Evolutionary conservation across 2,888 invertebrate genomes (phyloP).

Genomic region (Hydriomena furcata): DNA sequence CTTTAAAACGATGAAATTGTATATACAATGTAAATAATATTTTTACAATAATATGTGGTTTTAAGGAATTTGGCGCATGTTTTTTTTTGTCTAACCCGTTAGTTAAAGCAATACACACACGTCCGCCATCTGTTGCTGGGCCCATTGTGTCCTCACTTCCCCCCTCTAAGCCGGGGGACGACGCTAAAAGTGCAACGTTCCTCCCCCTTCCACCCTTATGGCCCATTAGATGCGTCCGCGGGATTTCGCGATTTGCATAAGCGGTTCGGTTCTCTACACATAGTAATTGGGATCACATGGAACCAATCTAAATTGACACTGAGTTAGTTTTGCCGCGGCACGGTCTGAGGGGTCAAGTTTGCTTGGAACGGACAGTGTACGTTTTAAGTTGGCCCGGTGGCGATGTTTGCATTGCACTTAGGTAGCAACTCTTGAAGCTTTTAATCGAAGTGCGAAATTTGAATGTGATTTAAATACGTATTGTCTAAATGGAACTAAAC

Average conservation of each 20-base stretch:
- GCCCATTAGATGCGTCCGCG: constrained; percentile 81
- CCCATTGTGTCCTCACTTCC: constrained; percentile 7
- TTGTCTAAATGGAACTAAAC: constrained; percentile 68
- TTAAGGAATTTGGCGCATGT: neutral
- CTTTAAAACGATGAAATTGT: too few species aligned
- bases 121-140: constrained; percentile 21
- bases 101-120: constrained; percentile 13
- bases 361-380: constrained; percentile 51
- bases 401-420: constrained; percentile 79
- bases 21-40: too few species aligned
- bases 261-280: constrained; percentile 79
- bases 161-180: constrained; percentile 4
- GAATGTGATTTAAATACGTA: constrained; percentile 78
- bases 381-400: constrained; percentile 69
- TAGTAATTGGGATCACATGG: constrained; percentile 80
- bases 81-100: neutral
- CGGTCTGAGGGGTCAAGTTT: constrained; percentile 41
- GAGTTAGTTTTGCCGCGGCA: constrained; percentile 33
- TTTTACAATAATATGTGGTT: neutral
- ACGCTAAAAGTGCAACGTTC: constrained; percentile 71
- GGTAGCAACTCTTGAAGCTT: constrained; percentile 71
- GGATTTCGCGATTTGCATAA: constrained; percentile 82
- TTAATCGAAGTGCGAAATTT: constrained; percentile 81
- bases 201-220: constrained; percentile 53
- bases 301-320: constrained; percentile 59